A percentile compares a stretch with the other conserved stretches of the same genome.
Conservation (phyloP, 2,797 vertebrate species). For the Cynodonichthys magdalenae region DNA sequence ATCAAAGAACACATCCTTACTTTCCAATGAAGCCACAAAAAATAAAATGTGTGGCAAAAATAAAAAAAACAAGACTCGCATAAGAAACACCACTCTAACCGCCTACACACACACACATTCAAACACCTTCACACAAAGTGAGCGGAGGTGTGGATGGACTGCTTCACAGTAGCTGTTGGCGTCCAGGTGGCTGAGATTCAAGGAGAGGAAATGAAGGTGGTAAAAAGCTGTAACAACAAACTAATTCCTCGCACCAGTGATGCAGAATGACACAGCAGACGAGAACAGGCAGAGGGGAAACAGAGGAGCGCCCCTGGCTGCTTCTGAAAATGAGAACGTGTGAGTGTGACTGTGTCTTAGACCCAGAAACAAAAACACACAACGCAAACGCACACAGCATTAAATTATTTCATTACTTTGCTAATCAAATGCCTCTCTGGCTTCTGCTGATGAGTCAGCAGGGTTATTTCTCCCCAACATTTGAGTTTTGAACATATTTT, state of each 20-base stretch:
- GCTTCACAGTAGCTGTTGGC: constrained; percentile 39
- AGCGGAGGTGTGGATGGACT: constrained; percentile 39
- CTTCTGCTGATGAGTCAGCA: constrained; percentile 35
- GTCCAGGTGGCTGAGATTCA: constrained; percentile 48
- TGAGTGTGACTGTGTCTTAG: constrained; percentile 26
- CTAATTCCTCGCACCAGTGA: constrained; percentile 63
- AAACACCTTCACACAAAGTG: constrained; percentile 24
- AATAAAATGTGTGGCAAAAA: background rate
- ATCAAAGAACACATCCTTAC: constrained; percentile 5
- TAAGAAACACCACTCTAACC: constrained; percentile 22
- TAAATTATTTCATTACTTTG: constrained; percentile 62
- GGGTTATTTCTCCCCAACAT: constrained; percentile 9
- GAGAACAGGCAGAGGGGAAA: constrained; percentile 33
- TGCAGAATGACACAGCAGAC: constrained; percentile 50
- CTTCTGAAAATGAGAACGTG: constrained; percentile 26
- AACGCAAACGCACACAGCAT: constrained; percentile 1
- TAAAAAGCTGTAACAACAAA: constrained; percentile 53
- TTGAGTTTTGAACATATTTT: background rate
- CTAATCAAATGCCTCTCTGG: constrained; percentile 56
- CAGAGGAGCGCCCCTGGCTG: constrained; percentile 30
- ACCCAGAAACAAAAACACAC: constrained; percentile 20
- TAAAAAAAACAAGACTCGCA: constrained; percentile 6
- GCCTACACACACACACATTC: constrained; percentile 27
- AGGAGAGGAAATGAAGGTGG: constrained; percentile 37
- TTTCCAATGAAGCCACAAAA: background rate